Conservation (phyloP, 2,888 invertebrate species). For the Germaria angustata region DNA sequence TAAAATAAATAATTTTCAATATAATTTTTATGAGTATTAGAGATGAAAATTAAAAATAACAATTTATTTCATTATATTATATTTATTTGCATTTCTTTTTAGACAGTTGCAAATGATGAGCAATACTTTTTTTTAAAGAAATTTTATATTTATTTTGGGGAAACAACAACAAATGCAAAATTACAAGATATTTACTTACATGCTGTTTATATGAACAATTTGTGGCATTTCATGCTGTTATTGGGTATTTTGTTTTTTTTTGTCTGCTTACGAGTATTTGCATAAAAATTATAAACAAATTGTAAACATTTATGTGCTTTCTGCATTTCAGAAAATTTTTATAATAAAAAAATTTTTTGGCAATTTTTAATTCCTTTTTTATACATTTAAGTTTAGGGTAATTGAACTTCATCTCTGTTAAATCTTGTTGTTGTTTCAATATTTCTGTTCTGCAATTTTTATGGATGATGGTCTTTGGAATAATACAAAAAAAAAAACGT, state of each 20-base stretch:
- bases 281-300: constrained; percentile 35
- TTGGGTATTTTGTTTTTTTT: constrained; percentile 12
- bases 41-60: too few relatives aligned
- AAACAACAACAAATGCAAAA: not conserved
- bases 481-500: constrained; percentile 2
- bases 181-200: constrained; percentile 27
- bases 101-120: constrained; percentile 17
- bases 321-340: not conserved
- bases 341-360: constrained; percentile 39
- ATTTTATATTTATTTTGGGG: not conserved
- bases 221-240: constrained; percentile 7
- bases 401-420: constrained; percentile 60
- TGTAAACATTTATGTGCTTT: constrained; percentile 21
- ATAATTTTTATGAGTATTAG: too few relatives aligned
- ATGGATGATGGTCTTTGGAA: constrained; percentile 54
- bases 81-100: constrained; percentile 15
- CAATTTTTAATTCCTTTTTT: constrained; percentile 36
- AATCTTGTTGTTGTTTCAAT: constrained; percentile 56
- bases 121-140: not conserved
- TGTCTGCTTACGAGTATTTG: too few relatives aligned
- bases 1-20: too few relatives aligned
- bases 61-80: not conserved
- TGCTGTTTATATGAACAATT: not conserved
- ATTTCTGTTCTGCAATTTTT: constrained; percentile 24
- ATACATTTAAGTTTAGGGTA: constrained; percentile 52